Evolutionary conservation across 2,888 invertebrate genomes (phyloP), one percentile per base, ranked within the genome.

Genomic region (Galerucella nymphaeae): DNA sequence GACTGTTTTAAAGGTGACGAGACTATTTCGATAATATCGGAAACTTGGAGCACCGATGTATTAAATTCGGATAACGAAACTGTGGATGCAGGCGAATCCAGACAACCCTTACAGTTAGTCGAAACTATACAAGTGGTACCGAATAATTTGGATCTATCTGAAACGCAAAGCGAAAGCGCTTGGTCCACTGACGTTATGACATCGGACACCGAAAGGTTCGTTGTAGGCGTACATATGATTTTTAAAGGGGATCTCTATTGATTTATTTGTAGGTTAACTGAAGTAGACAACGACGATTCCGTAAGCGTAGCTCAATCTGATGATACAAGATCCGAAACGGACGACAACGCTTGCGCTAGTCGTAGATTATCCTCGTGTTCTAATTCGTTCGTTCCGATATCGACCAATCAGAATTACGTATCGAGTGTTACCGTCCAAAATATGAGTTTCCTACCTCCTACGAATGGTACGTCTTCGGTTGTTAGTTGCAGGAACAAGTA

Each of bases 31-130:
- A 93, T 98, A 83, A 97, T 99, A 80, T 97, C 97, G 62, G 99
- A 99, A 86, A 98, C 98, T 0, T 99, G 99, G 99, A 97, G 97
- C 79, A 99, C 99, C 0, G 99, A 99, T 87, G 99, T 99, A 62
- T 87, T 98, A 70, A 98, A 98, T 0, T 97, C 97, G 70, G 99
- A 99, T 87, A 97, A 96, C 13, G 99, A 99, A 87, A 95, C 95
- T 18, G 91, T 96, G 58, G 97, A 97, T 78, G 93, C 93, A 77
- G 77, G 77, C 13, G 85, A 84, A 41, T 76, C 78, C 1, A 76
- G 84, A 62, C 90, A 90, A 30, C 88, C 86, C 72, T 74, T 81
- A 65, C 81, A 79, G 14, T 73, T 83, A 42, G 78, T 82, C 10
- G 84, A 84, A 71, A 88, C 86, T 83, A 88, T 82, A 81, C 87